Conservation (phyloP, 1,140 invertebrate genomes). For the Lepidostoma basale region DNA sequence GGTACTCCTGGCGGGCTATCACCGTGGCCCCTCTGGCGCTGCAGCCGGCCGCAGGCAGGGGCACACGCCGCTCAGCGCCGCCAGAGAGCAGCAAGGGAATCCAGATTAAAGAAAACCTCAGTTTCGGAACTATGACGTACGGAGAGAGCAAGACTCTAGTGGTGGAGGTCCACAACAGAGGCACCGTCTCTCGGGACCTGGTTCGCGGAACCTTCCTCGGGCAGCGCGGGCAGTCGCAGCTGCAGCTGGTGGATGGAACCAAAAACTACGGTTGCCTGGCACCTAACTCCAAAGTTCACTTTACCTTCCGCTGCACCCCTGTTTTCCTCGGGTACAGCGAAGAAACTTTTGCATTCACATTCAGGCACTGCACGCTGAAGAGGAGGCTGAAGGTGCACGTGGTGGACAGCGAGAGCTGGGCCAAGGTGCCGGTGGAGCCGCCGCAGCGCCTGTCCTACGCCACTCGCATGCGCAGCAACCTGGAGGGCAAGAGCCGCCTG, state of each 20-base stretch:
- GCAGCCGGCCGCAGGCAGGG: too few relatives aligned
- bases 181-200: neutral
- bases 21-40: constrained; percentile 50
- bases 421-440: neutral
- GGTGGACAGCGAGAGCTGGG: constrained; percentile 34
- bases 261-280: constrained; percentile 48
- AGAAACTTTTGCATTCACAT: constrained; percentile 66
- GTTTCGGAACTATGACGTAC: constrained; percentile 51
- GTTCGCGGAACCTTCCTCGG: constrained; percentile 45
- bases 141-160: constrained; percentile 50
- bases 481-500: neutral
- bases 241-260: constrained; percentile 49
- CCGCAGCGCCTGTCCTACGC: neutral
- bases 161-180: constrained; percentile 36
- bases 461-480: too few relatives aligned
- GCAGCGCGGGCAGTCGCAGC: constrained; percentile 50
- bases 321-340: constrained; percentile 64
- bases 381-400: constrained; percentile 61
- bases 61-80: too few relatives aligned
- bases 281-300: constrained; percentile 49
- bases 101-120: constrained; percentile 52
- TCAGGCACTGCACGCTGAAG: constrained; percentile 63
- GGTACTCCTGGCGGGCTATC: constrained; percentile 66
- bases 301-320: constrained; percentile 57
- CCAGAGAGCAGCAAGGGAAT: constrained; percentile 55